Evolutionary conservation across 37 sponge, comb jelly and placozoan genomes (phyloP), one percentile per base, ranked within the genome.

Genomic region (Amphimedon queenslandica): DNA sequence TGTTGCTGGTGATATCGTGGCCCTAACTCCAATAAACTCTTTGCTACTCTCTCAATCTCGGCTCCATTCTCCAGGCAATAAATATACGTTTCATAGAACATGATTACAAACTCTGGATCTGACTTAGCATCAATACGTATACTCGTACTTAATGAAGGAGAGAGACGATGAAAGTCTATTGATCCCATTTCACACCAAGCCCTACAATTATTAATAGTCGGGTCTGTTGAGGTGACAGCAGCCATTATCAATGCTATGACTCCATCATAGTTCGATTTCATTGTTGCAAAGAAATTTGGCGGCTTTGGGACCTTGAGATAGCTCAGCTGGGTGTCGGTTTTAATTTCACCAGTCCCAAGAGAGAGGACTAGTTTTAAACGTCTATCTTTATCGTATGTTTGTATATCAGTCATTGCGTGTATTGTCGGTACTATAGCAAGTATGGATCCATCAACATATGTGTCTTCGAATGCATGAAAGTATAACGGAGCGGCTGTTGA

Each of bases 401-500:
- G 34, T 35, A 57, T 57, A 8, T 73, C 74, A 0, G 38, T 31
- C 74, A 73, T 73, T 24, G 74, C 74, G 32, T 57, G 58, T 30
- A 73, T 2, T 27, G 69, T 67, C 10, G 69, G 69, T 31, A 35
- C 34, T 18, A 27, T 35, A 10, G 69, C 69, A 31, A 73, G 30
- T 57, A 73, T 31, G 27, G 58, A 57, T 3, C 74, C 74, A 35
- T 73, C 74, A 32, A 57, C 57, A 21, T 37, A 73, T 31, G 30
- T 67, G 35, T 73, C 60, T 13, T 57, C 74, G 32, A 37, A 61
- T 0, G 74, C 58, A 16, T 57, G 3, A 58, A 73, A 73, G 42
- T 73, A 73, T 8, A 57, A n/a, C 8, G 74, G 74, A 58, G 74
- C 74, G 25, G 74, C 74, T 4, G 60, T 27, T 13, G 74, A 56